Percentiles rank a stretch among this genome's conserved stretches.
Conservation (phyloP, 1,140 invertebrate genomes). For the Zaprionus capensis region DNA sequence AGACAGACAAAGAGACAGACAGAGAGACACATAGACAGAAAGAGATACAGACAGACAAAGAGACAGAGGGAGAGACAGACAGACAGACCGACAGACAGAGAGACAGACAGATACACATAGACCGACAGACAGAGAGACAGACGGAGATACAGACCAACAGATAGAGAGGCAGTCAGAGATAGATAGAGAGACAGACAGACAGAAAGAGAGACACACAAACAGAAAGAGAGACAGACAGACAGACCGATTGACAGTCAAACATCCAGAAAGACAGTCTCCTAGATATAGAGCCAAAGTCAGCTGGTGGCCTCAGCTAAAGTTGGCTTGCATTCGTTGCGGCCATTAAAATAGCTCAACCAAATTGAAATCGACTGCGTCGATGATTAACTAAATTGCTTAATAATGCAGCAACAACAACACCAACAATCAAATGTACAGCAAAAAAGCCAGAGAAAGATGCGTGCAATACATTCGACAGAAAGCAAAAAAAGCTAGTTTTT, state of each 20-base stretch:
- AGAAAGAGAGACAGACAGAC: no score
- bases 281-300: background rate
- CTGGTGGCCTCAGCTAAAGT: slow-evolving; percentile 10
- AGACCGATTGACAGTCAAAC: background rate
- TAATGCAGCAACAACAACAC: slow-evolving; percentile 52
- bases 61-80: no score
- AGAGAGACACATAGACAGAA: background rate
- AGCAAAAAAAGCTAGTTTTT: background rate
- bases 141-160: background rate
- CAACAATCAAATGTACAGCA: slow-evolving; percentile 42
- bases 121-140: background rate
- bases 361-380: slow-evolving; percentile 63
- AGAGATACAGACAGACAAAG: background rate
- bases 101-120: background rate
- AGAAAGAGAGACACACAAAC: no score
- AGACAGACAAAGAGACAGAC: background rate
- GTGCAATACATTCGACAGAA: background rate
- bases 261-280: background rate
- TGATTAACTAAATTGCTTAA: slow-evolving; percentile 65
- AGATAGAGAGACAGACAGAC: background rate
- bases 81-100: background rate
- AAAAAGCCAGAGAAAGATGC: slow-evolving; percentile 39
- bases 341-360: slow-evolving; percentile 75
- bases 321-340: slow-evolving; percentile 50
- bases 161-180: background rate